These are phyloP conservation scores for Pseudochirops cupreus DNA, from an alignment of 2,797 vertebrate genomes.

Conservation along the genomic window DNA sequence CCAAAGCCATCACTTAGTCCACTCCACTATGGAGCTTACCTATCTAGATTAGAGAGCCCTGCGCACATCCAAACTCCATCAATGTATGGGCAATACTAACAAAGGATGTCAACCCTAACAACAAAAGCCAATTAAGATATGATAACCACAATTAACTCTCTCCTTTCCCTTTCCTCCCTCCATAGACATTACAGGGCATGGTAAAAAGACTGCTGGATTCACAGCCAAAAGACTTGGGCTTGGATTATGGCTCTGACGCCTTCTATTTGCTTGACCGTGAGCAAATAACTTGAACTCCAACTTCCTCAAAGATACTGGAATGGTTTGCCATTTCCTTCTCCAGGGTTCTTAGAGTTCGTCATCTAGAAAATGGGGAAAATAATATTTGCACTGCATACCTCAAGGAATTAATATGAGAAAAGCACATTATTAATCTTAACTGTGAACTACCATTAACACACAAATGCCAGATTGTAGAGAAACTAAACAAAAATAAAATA, in stretches of 20 bases:
- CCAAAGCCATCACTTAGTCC: not conserved
- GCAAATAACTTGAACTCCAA: not conserved
- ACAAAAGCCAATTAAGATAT: not conserved
- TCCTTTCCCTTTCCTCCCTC: not conserved
- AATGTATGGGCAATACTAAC: not conserved
- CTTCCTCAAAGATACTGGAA: not conserved
- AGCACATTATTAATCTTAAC: not conserved
- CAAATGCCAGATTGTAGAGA: constrained; percentile 11
- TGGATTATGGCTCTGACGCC: not conserved
- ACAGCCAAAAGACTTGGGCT: not conserved
- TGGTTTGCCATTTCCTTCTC: no score
- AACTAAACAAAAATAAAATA: constrained; percentile 28
- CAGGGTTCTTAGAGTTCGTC: not conserved
- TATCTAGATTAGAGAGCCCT: not conserved
- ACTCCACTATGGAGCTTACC: not conserved
- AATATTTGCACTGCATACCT: not conserved
- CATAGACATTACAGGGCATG: not conserved
- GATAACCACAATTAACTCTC: not conserved
- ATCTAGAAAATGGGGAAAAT: not conserved
- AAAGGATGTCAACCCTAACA: not conserved
- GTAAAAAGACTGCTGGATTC: not conserved
- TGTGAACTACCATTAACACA: not conserved
- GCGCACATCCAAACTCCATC: not conserved
- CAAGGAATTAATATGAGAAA: not conserved
- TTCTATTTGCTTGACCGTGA: not conserved